phyloP scores from a whole-genome alignment of 2,113 vertebrate species.

The Acrocephalus arundinaceus region DNA sequence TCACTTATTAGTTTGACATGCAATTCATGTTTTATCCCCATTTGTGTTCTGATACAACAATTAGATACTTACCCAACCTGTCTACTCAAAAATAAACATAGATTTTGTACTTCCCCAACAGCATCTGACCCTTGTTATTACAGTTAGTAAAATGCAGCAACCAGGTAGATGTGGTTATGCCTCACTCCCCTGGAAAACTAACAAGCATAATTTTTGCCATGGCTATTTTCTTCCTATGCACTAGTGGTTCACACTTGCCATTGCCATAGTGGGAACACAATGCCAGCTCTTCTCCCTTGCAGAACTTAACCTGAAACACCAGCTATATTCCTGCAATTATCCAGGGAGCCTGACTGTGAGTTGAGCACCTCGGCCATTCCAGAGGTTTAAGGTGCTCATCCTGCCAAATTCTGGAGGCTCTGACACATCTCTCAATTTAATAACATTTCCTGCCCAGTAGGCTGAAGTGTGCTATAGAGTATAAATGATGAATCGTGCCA shows the following conservation, averaged over 20 bases:
- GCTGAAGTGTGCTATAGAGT: background rate
- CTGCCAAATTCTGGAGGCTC: background rate
- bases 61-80: background rate
- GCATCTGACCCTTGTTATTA: background rate
- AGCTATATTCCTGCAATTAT: background rate
- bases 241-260: accelerated
- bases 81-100: background rate
- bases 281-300: background rate
- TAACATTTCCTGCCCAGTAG: slow-evolving; percentile 3
- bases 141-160: background rate
- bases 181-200: background rate
- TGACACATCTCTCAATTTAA: slow-evolving; percentile 16
- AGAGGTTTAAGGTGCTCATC: slow-evolving; percentile 6
- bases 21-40: background rate
- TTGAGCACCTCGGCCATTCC: background rate
- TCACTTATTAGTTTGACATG: background rate
- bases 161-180: background rate
- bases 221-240: background rate
- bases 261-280: background rate
- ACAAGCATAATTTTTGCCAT: background rate
- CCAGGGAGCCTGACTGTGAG: background rate
- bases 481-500: background rate
- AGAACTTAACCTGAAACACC: background rate
- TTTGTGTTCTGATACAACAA: background rate
- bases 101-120: background rate